These are phyloP conservation scores for Astreopora myriophthalma DNA, from an alignment of 64 coral and sea anemone species.

Conservation along the genomic window DNA sequence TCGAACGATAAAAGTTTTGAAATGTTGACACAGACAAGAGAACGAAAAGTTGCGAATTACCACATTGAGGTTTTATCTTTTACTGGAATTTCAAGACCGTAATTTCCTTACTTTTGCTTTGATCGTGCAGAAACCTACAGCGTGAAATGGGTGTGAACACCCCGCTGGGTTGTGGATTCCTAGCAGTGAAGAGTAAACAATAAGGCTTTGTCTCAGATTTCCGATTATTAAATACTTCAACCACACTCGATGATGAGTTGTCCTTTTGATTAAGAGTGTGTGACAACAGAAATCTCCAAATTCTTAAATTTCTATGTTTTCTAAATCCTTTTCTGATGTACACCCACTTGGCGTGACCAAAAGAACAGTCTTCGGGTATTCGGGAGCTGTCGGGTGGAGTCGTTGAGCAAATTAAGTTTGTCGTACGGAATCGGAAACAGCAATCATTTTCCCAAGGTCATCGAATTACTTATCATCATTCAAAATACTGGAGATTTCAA, in stretches of 20 bases:
- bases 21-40: too few relatives aligned
- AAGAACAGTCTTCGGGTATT: not conserved
- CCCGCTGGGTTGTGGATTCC: not conserved
- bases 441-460: too few relatives aligned
- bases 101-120: too few relatives aligned
- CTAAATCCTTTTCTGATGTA: not conserved
- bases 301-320: not conserved
- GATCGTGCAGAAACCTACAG: not conserved
- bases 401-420: not conserved
- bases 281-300: not conserved
- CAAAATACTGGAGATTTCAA: too few relatives aligned
- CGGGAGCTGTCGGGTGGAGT: not conserved
- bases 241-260: not conserved
- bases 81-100: too few relatives aligned
- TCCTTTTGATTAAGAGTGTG: not conserved
- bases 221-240: conserved; percentile 11
- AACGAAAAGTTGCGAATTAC: too few relatives aligned
- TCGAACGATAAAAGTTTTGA: too few relatives aligned
- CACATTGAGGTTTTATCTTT: too few relatives aligned
- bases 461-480: too few relatives aligned
- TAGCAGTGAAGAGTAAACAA: not conserved
- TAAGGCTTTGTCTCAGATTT: not conserved
- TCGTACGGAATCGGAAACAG: not conserved
- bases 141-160: not conserved
- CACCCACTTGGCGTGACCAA: too few relatives aligned